Conservation (phyloP, 2,797 vertebrate genomes). For the Mormyrus hasselquistii region DNA sequence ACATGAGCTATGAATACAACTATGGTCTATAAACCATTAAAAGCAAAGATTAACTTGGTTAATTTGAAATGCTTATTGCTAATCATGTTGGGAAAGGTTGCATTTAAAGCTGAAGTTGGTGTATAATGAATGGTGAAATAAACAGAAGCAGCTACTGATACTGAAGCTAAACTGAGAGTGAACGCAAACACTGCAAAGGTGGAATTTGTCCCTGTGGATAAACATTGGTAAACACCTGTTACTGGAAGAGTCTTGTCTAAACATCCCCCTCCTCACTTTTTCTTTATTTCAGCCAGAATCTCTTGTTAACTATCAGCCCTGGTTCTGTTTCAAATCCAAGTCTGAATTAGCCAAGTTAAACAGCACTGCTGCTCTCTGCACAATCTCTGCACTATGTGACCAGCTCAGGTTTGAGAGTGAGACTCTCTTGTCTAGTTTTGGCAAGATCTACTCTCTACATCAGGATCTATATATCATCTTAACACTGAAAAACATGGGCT, state of each 20-base stretch:
- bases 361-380: constrained; percentile 19
- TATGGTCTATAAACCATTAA: not conserved
- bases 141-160: constrained; percentile 10
- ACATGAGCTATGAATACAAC: not conserved
- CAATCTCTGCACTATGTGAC: not conserved
- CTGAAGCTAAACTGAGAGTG: not conserved
- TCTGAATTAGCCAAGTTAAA: constrained; percentile 30
- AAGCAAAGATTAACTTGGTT: not conserved
- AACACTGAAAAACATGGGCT: constrained; percentile 12
- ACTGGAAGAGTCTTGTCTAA: not conserved
- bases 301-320: not conserved
- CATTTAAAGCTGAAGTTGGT: not conserved
- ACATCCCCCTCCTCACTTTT: not conserved
- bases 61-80: not conserved
- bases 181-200: constrained; percentile 16
- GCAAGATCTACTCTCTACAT: not conserved
- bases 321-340: not conserved
- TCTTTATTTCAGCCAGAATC: not conserved
- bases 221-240: constrained; percentile 27
- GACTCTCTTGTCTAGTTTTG: not conserved
- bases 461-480: not conserved
- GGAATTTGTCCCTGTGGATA: constrained; percentile 29
- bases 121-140: not conserved
- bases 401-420: not conserved
- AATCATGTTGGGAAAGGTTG: not conserved